A percentile compares a stretch with the other conserved stretches of the same genome.
phyloP scores from a whole-genome alignment of 2,113 vertebrate genomes.

The Steatornis caripensis region DNA sequence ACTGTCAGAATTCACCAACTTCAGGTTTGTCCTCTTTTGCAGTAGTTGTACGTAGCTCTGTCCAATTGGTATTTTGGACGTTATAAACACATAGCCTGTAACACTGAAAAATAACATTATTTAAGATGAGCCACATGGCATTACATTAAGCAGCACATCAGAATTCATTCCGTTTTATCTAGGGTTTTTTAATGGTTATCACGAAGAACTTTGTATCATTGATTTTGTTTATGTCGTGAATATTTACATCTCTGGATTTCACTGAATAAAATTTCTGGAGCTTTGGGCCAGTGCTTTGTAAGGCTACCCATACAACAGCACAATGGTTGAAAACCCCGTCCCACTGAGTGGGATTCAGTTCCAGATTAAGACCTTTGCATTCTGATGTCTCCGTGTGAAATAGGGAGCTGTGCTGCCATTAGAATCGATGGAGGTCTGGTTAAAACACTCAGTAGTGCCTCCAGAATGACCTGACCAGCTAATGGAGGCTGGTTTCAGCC shows the following conservation, averaged over 20 bases:
- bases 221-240: not conserved
- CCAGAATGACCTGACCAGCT: not conserved
- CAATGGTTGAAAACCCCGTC: not conserved
- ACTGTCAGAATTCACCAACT: not conserved
- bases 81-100: not conserved
- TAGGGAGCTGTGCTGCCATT: rapidly evolving
- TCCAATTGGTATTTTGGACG: not conserved
- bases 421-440: not conserved
- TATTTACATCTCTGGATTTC: not conserved
- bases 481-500: not conserved
- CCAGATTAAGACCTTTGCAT: not conserved
- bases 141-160: not conserved
- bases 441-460: not conserved
- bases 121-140: not conserved
- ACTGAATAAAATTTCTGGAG: not conserved
- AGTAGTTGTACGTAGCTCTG: not conserved
- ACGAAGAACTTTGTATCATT: not conserved
- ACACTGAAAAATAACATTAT: not conserved
- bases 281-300: not conserved
- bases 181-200: not conserved
- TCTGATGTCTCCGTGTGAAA: not conserved
- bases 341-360: not conserved
- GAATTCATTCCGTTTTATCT: not conserved
- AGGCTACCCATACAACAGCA: not conserved
- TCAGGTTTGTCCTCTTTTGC: not conserved